phyloP scores from a whole-genome alignment of 2,888 invertebrate genomes.

The Charanyca ferruginea region DNA sequence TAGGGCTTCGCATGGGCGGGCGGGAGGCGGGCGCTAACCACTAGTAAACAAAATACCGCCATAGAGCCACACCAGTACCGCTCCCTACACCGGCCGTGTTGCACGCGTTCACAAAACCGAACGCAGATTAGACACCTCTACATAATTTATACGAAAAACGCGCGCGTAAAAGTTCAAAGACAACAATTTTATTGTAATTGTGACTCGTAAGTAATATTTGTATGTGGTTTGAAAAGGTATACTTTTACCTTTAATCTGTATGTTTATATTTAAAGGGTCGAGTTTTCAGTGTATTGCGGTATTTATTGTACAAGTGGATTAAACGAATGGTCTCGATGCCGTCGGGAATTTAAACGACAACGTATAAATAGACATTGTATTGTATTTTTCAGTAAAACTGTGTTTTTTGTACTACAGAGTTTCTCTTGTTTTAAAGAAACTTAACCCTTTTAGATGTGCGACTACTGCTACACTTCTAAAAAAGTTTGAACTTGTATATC shows the following conservation, averaged over 20 bases:
- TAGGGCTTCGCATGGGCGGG: slow-evolving; percentile 69
- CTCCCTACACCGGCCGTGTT: slow-evolving; percentile 55
- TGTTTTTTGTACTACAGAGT: background rate
- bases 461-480: background rate
- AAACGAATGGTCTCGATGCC: slow-evolving; percentile 35
- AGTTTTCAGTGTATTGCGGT: slow-evolving; percentile 49
- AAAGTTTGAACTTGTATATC: slow-evolving; percentile 6
- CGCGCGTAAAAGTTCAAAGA: slow-evolving; percentile 65
- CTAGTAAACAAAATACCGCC: slow-evolving; percentile 61
- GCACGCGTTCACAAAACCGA: slow-evolving; percentile 63
- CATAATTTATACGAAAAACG: slow-evolving; percentile 57
- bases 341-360: slow-evolving; percentile 48
- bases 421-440: background rate
- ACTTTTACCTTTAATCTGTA: slow-evolving; percentile 4
- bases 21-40: slow-evolving; percentile 58
- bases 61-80: slow-evolving; percentile 58
- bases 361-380: slow-evolving; percentile 34
- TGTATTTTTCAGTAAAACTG: slow-evolving; percentile 5
- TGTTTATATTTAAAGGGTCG: slow-evolving; percentile 30
- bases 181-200: slow-evolving; percentile 41
- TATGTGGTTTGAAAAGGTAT: slow-evolving; percentile 13
- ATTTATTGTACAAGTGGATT: slow-evolving; percentile 62
- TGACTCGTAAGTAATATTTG: slow-evolving; percentile 63
- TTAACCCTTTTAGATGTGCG: background rate
- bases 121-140: slow-evolving; percentile 49